Conservation (phyloP, 2,797 vertebrate species). For the Sebastes hubbsi region DNA sequence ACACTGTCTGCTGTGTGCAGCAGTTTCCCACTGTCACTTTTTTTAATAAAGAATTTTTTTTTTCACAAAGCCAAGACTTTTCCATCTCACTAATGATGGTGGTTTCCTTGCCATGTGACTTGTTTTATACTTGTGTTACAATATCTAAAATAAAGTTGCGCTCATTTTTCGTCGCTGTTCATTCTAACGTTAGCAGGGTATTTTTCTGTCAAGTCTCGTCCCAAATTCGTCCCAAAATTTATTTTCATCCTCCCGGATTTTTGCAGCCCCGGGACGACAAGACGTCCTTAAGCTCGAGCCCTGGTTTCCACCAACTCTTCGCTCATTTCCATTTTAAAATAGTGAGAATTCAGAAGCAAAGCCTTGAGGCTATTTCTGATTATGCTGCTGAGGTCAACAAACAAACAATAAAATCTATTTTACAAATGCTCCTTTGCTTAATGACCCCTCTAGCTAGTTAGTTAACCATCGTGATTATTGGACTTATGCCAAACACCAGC, state of each 20-base stretch:
- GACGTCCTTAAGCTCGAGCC: too few relatives aligned
- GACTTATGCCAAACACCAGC: constrained; percentile 16
- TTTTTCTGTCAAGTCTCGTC: too few relatives aligned
- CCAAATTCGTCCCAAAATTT: too few relatives aligned
- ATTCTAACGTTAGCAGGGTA: too few relatives aligned
- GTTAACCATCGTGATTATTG: constrained; percentile 32
- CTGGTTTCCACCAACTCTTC: neutral
- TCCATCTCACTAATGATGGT: neutral
- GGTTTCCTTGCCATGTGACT: neutral
- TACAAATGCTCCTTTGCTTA: neutral
- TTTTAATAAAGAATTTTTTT: neutral
- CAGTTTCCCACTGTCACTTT: neutral
- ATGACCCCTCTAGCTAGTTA: constrained; percentile 18
- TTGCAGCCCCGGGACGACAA: too few relatives aligned
- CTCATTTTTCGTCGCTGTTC: neutral
- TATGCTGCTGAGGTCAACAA: neutral
- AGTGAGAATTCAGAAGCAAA: neutral
- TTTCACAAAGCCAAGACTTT: neutral
- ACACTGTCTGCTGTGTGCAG: too few relatives aligned
- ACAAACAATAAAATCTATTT: constrained; percentile 17
- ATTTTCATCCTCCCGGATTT: too few relatives aligned
- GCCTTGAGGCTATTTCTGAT: neutral
- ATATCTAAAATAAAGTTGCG: neutral
- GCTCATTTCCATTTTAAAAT: neutral
- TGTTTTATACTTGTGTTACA: neutral